These are phyloP conservation scores for Aporrectodea caliginosa DNA, from an alignment of 1,140 invertebrate species.

Conservation along the genomic window DNA sequence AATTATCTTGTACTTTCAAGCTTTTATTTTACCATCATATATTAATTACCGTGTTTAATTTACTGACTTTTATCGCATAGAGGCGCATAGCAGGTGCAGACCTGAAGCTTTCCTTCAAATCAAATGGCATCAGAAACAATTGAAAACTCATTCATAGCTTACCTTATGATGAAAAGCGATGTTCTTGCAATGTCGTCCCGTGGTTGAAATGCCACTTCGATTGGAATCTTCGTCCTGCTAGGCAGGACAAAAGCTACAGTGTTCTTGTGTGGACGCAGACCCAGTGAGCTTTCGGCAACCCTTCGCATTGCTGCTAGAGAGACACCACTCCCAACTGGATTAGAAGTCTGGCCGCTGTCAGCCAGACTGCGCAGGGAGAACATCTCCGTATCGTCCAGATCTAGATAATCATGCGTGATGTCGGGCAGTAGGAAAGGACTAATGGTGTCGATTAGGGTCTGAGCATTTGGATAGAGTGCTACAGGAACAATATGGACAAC, in stretches of 20 bases:
- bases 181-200: slow-evolving; percentile 57
- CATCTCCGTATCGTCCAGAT: slow-evolving; percentile 55
- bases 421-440: slow-evolving; percentile 34
- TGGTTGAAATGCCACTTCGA: slow-evolving; percentile 60
- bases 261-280: slow-evolving; percentile 51
- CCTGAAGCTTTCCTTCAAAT: no score
- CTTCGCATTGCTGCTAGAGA: neutral
- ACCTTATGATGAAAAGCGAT: slow-evolving; percentile 60
- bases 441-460: slow-evolving; percentile 54
- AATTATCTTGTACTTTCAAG: no score
- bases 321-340: slow-evolving; percentile 42
- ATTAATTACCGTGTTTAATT: no score
- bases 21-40: no score
- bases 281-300: slow-evolving; percentile 37
- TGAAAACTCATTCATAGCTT: no score
- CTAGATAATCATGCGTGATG: slow-evolving; percentile 48
- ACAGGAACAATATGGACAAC: slow-evolving; percentile 59
- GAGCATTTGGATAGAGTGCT: slow-evolving; percentile 59
- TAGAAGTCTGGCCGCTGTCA: slow-evolving; percentile 52
- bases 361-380: slow-evolving; percentile 50
- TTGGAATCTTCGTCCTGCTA: slow-evolving; percentile 56
- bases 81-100: no score
- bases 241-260: slow-evolving; percentile 58
- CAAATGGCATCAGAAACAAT: no score
- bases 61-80: no score